These are phyloP conservation scores for Probaryconus sp. DNA, from an alignment of 1,140 invertebrate species.

Conservation along the genomic window DNA sequence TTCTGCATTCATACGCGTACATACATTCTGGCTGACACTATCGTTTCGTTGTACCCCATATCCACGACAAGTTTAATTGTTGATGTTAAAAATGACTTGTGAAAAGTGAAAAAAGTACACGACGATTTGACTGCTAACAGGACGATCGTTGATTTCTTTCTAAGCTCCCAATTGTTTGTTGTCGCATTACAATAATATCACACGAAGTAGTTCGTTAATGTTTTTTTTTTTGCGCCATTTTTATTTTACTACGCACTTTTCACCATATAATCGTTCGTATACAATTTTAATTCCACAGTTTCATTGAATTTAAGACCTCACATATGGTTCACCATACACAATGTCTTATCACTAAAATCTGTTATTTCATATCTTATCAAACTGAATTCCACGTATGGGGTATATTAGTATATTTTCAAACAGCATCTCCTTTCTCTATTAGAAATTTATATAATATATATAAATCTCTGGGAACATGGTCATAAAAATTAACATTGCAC, in stretches of 20 bases:
- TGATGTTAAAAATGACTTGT: slow-evolving; percentile 45
- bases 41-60: slow-evolving; percentile 38
- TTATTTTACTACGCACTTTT: no score
- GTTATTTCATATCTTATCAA: no score
- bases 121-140: slow-evolving; percentile 13
- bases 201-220: slow-evolving; percentile 1
- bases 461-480: no score
- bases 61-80: slow-evolving; percentile 19
- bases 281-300: no score
- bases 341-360: no score
- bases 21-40: slow-evolving; percentile 23
- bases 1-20: slow-evolving; percentile 33
- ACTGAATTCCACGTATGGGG: no score
- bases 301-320: no score
- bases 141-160: slow-evolving; percentile 9
- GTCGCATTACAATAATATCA: slow-evolving; percentile 26
- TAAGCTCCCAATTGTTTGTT: slow-evolving; percentile 9
- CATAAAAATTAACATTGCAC: not conserved
- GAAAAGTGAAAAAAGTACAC: slow-evolving; percentile 58
- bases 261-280: no score
- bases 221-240: not conserved
- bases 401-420: no score
- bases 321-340: no score
- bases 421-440: no score
- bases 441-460: no score